Base-by-base conservation (phyloP, 2,113 vertebrate species). In the Leptosomus discolor region DNA sequence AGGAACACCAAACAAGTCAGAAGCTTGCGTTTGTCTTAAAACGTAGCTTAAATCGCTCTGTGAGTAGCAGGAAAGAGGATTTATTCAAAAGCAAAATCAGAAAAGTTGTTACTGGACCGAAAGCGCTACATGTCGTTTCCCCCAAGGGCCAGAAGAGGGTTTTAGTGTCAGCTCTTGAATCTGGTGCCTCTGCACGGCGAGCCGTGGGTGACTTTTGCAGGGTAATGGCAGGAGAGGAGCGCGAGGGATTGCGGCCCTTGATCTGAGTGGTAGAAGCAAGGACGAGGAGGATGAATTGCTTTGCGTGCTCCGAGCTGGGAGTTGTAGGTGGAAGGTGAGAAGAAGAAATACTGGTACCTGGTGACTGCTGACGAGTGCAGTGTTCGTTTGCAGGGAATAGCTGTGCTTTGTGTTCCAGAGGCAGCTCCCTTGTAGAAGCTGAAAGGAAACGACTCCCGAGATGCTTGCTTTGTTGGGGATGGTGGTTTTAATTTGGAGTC, bases 11-110 rank as follows among this genome's bases (percentile, higher is more conserved):
- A 22, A 15, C 21, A 17, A 57, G 30, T 24, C 34, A 23, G 79
- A 24, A 63, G 53, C 64, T 48, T 39, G 39, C 4, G 2, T 54
- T 48, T n/a, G 21, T 36, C 45, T 46, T 54, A n/a, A 45, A 30
- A 16, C 3, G 0, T 11, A 20, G 10, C 17, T 64, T 30, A 75
- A 70, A 17, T 39, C 15, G 3, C 54, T 22, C 0, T 8, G 51
- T 29, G 56, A 56, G 61, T 45, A 71, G 34, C 45, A 46, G 56
- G 51, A 74, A 63, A 53, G 45, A 21, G 19, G n/a, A 20, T 53
- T 50, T 60, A 20, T 39, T 65, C n/a, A 48, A 70, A 58, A 64
- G 23, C 23, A 75, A 34, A 74, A 36, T 19, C 4, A 15, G 24
- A 74, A 11, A 10, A 17, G 39, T 11, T 26, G 50, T 43, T 68